Evolutionary conservation across 1,140 invertebrate genomes (phyloP), one percentile per base, ranked within the genome.

Genomic region (Meloidogyne floridensis): DNA sequence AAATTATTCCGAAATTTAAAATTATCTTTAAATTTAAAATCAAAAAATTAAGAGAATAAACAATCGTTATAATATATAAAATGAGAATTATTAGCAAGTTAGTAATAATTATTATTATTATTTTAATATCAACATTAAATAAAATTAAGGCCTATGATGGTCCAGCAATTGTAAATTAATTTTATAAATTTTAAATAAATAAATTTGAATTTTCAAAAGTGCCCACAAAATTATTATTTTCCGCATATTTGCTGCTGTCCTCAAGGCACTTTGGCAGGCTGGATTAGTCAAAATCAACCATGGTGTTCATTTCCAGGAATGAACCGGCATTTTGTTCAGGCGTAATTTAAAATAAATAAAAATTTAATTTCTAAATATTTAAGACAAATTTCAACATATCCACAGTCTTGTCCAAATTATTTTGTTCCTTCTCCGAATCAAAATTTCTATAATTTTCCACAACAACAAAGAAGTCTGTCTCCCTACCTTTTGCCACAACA

Each of bases 151-250:
- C 59, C 15, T 65, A 65, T n/a, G n/a, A 65, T 65, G 59, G 59
- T 65, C 59, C 59, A 65, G 59, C 59, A 65, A n/a, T 65, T 5
- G 59, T 65, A 65, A 65, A n/a, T 65, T n/a, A 65, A 65, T n/a
- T 65, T n/a, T n/a, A n/a, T 65, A n/a, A 59, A 11, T 10, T 11
- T 54, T 54, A 54, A 54, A 54, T 11, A 54, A 54, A 54, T 54
- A 54, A 32, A 32, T 32, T 32, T 54, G 7, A 11, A 11, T 65
- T 15, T 15, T 59, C 3, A 15, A 59, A 15, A 65, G 59, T 65
- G 59, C n/a, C 59, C 59, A 65, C 59, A 65, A 65, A 65, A 65
- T 65, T 65, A 65, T 65, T 65, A 65, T 65, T 65, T 65, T 65
- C 59, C 59, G 6, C 59, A 65, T 65, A 65, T 65, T 65, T 65